A percentile compares a stretch with the other conserved stretches of the same genome.
These are phyloP conservation scores for Papilio polytes DNA, from an alignment of 1,140 invertebrate species.

Conservation along the genomic window DNA sequence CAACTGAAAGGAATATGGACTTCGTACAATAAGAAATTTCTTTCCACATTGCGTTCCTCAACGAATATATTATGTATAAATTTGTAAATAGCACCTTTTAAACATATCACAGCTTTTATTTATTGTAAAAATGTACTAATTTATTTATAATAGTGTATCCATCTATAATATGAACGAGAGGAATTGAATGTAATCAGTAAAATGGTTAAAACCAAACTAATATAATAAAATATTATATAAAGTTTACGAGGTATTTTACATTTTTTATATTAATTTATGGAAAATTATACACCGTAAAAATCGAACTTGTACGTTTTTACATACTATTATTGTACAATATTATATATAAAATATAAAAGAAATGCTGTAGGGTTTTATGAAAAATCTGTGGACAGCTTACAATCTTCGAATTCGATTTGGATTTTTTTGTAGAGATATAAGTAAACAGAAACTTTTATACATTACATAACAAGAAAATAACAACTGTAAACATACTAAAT, in stretches of 20 bases:
- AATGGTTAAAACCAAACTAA: neutral
- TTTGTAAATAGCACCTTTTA: neutral
- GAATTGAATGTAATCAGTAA: neutral
- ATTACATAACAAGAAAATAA: no score
- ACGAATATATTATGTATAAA: neutral
- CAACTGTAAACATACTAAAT: neutral
- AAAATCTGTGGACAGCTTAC: neutral
- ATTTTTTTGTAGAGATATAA: no score
- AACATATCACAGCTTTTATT: neutral
- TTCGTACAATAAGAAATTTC: neutral
- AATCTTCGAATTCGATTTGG: no score
- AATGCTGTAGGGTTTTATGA: neutral
- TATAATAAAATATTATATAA: neutral
- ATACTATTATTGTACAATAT: neutral
- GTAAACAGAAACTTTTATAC: no score
- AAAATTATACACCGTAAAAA: neutral
- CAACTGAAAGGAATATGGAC: neutral
- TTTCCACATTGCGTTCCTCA: neutral
- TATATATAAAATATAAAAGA: neutral
- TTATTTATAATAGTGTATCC: neutral
- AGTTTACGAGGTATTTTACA: neutral
- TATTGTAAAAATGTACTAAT: neutral
- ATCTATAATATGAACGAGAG: neutral
- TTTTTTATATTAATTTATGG: neutral
- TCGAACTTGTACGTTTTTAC: neutral